Evolutionary conservation across 2,797 vertebrate genomes (phyloP).

Genomic region (Streptopelia turtur): DNA sequence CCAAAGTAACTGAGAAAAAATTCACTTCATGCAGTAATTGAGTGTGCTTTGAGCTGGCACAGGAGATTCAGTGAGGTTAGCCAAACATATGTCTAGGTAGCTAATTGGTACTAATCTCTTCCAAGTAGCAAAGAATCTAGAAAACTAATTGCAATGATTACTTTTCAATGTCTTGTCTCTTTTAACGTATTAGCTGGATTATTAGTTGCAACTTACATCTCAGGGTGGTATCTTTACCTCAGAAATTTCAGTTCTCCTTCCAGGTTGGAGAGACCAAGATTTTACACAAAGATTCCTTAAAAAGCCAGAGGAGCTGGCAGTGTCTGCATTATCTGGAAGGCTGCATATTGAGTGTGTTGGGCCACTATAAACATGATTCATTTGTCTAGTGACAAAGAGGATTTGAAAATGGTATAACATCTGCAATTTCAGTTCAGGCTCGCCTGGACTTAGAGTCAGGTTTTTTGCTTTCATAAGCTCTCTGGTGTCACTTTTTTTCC

Average conservation of each 20-base stretch:
- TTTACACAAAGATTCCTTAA: background rate
- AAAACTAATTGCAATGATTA: background rate
- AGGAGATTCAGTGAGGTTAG: background rate
- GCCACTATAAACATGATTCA: background rate
- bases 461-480: conserved; percentile 21
- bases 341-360: background rate
- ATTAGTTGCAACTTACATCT: background rate
- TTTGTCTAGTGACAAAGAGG: conserved; percentile 42
- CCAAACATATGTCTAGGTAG: background rate
- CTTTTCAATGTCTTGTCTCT: background rate
- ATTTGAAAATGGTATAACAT: conserved; percentile 35
- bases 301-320: background rate
- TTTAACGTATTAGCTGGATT: background rate
- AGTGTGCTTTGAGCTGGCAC: background rate
- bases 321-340: background rate
- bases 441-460: background rate
- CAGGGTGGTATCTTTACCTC: background rate
- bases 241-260: background rate
- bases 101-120: background rate
- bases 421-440: conserved; percentile 30
- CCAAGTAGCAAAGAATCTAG: background rate
- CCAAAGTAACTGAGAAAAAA: background rate
- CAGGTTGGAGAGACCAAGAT: background rate
- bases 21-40: background rate
- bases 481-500: background rate